phyloP scores from a whole-genome alignment of 2,113 vertebrate genomes.

The Pterophyllum scalare region DNA sequence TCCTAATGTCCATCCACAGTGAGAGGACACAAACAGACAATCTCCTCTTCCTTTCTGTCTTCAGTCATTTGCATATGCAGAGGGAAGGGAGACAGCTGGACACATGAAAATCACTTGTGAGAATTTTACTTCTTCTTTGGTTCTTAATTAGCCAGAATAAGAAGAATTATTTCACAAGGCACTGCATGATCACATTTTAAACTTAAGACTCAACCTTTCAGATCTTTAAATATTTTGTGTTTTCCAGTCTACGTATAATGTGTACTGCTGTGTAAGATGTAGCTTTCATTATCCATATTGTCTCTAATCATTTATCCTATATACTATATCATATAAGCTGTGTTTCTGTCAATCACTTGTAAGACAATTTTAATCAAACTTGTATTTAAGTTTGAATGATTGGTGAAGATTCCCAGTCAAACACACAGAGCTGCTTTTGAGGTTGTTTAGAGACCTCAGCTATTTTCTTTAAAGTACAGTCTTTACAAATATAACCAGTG shows the following conservation, averaged over 20 bases:
- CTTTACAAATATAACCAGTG: neutral
- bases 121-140: neutral
- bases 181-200: neutral
- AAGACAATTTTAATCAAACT: neutral
- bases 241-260: neutral
- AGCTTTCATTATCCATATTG: neutral
- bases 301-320: neutral
- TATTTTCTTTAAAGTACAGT: neutral
- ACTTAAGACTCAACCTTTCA: neutral
- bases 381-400: neutral
- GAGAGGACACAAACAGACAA: slow-evolving; percentile 62
- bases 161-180: neutral
- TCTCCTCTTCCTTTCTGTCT: slow-evolving; percentile 50
- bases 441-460: neutral
- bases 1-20: slow-evolving; percentile 51
- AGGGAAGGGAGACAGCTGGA: slow-evolving; percentile 51
- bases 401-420: neutral
- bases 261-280: accelerated
- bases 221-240: neutral
- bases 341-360: neutral
- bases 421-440: neutral
- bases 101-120: neutral
- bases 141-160: neutral
- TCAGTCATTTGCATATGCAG: slow-evolving; percentile 50
- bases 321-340: too few relatives aligned